Evolutionary conservation across 2,888 invertebrate genomes (phyloP).

Genomic region (Scrobipalpa atriplicella): DNA sequence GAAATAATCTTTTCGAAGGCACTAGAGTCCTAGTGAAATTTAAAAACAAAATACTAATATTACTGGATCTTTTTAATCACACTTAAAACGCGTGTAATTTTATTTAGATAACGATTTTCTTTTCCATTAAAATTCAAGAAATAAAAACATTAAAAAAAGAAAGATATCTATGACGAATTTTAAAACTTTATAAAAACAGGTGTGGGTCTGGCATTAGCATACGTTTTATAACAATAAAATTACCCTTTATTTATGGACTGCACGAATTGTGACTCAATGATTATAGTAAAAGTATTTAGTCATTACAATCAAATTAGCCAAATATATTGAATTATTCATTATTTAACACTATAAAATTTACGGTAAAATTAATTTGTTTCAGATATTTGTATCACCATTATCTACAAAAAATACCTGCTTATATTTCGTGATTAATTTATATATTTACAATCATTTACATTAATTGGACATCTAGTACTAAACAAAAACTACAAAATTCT

Average conservation of each 20-base stretch:
- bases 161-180: background rate
- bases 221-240: background rate
- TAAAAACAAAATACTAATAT: background rate
- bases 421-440: too few relatives aligned
- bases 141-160: background rate
- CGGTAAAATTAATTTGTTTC: background rate
- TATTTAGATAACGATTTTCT: background rate
- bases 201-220: too few relatives aligned
- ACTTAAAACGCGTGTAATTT: background rate
- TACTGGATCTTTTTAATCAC: background rate
- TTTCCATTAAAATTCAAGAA: background rate
- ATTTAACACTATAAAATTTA: background rate
- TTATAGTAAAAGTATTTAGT: background rate
- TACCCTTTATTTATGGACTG: slow-evolving; percentile 3
- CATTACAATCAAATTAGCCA: slow-evolving; percentile 12
- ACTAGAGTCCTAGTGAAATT: slow-evolving; percentile 72
- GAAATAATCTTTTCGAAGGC: slow-evolving; percentile 59
- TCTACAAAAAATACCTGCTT: too few relatives aligned
- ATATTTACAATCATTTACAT: too few relatives aligned
- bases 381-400: too few relatives aligned
- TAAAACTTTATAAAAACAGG: background rate
- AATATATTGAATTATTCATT: background rate
- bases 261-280: background rate
- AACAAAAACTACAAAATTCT: too few relatives aligned
- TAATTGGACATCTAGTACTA: too few relatives aligned